Conservation (phyloP, 1,140 invertebrate species). For the Aphidius gifuensis region DNA sequence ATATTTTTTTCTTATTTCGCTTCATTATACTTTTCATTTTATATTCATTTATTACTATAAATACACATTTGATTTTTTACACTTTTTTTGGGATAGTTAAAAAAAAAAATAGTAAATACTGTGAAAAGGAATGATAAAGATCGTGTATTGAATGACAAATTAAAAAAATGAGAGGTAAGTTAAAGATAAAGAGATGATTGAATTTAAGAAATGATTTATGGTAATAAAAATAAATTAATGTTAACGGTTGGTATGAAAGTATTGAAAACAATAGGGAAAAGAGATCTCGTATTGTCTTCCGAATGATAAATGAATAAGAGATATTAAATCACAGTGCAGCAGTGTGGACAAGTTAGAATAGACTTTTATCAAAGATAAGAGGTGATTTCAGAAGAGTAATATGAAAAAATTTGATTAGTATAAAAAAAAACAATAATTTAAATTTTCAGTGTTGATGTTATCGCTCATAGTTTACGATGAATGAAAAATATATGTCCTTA, state of each 20-base stretch:
- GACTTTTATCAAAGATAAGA: not conserved
- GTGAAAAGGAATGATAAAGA: not conserved
- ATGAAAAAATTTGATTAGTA: constrained; percentile 17
- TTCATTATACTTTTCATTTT: constrained; percentile 13
- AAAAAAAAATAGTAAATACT: constrained; percentile 14
- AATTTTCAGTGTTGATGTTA: constrained; percentile 11
- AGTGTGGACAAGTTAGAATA: constrained; percentile 24
- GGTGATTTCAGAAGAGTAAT: not conserved
- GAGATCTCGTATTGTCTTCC: too few relatives aligned
- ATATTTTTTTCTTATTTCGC: constrained; percentile 4
- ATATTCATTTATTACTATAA: constrained; percentile 20
- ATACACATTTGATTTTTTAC: constrained; percentile 20
- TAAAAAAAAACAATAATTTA: constrained; percentile 24
- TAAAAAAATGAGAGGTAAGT: not conserved
- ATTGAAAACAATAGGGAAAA: not conserved
- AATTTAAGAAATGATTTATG: not conserved
- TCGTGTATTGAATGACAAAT: not conserved
- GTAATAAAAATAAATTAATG: not conserved
- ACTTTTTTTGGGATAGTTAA: constrained; percentile 1
- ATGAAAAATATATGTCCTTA: too few relatives aligned
- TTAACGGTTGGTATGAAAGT: not conserved
- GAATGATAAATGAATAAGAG: not conserved
- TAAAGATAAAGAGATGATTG: not conserved
- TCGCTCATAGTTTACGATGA: constrained; percentile 4
- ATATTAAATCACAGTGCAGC: constrained; percentile 33